Evolutionary conservation across 2,888 invertebrate genomes (phyloP).

Genomic region (Ormyrus rosae): DNA sequence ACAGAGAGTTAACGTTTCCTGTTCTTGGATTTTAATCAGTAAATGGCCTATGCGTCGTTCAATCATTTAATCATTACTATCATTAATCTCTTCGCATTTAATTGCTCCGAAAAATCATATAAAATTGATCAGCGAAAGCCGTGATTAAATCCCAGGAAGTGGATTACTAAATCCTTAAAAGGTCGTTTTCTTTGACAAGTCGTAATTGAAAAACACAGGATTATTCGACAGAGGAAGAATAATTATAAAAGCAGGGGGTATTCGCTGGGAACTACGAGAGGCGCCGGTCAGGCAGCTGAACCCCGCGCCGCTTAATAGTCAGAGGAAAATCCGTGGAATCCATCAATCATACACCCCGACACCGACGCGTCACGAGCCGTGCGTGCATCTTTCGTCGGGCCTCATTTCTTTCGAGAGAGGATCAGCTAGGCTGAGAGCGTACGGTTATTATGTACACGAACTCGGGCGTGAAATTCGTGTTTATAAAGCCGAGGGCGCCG

Average conservation of each 20-base stretch:
- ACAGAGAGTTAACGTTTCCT: too few relatives aligned
- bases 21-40: too few relatives aligned
- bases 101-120: too few relatives aligned
- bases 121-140: too few relatives aligned
- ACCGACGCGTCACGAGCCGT: neutral
- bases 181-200: too few relatives aligned
- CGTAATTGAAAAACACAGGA: too few relatives aligned
- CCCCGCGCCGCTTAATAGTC: slow-evolving; percentile 43
- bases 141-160: too few relatives aligned
- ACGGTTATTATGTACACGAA: neutral
- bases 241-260: slow-evolving; percentile 4
- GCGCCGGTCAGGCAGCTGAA: slow-evolving; percentile 46
- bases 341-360: slow-evolving; percentile 49
- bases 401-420: neutral
- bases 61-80: too few relatives aligned
- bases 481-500: slow-evolving; percentile 36
- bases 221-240: too few relatives aligned
- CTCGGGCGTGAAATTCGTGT: slow-evolving; percentile 48
- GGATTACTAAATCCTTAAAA: too few relatives aligned
- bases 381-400: slow-evolving; percentile 22
- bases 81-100: too few relatives aligned
- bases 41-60: too few relatives aligned
- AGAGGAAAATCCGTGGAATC: slow-evolving; percentile 46
- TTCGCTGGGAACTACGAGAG: slow-evolving; percentile 6
- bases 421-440: neutral